These are phyloP conservation scores for Drosophila pruinosa DNA, from an alignment of 1,140 invertebrate species.

Conservation along the genomic window DNA sequence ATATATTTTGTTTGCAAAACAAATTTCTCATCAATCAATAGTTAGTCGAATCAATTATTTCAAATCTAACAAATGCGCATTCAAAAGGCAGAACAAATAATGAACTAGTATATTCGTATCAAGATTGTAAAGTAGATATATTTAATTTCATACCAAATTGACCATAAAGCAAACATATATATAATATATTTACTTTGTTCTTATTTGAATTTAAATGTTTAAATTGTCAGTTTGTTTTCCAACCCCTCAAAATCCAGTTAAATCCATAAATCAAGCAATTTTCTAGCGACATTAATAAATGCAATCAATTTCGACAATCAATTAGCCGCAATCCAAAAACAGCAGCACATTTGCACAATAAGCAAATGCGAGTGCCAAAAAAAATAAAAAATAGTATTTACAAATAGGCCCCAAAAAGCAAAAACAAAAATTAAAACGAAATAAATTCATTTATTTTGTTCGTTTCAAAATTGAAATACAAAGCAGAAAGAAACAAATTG, in stretches of 20 bases:
- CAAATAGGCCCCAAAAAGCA: conserved; percentile 27
- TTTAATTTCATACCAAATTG: neutral
- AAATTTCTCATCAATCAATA: no score
- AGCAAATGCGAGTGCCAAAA: conserved; percentile 53
- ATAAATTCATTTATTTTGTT: conserved; percentile 14
- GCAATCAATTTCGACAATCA: conserved; percentile 18
- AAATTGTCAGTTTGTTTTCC: neutral
- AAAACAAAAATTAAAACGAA: conserved; percentile 30
- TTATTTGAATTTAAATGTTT: neutral
- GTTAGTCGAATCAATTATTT: no score
- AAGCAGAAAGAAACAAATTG: conserved; percentile 11
- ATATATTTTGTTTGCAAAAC: no score
- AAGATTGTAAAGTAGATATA: no score
- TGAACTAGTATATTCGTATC: no score
- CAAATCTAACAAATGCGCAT: no score
- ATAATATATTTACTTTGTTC: neutral
- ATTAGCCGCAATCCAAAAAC: conserved; percentile 10
- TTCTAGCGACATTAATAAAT: neutral
- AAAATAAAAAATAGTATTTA: conserved; percentile 35
- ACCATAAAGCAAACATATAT: neutral
- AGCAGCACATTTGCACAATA: conserved; percentile 40
- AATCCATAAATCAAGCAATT: neutral
- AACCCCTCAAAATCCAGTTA: neutral
- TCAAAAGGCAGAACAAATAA: no score
- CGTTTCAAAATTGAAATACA: conserved; percentile 54